Evolutionary conservation across 2,113 vertebrate species (phyloP).

Genomic region (Tychaedon coryphoeus): DNA sequence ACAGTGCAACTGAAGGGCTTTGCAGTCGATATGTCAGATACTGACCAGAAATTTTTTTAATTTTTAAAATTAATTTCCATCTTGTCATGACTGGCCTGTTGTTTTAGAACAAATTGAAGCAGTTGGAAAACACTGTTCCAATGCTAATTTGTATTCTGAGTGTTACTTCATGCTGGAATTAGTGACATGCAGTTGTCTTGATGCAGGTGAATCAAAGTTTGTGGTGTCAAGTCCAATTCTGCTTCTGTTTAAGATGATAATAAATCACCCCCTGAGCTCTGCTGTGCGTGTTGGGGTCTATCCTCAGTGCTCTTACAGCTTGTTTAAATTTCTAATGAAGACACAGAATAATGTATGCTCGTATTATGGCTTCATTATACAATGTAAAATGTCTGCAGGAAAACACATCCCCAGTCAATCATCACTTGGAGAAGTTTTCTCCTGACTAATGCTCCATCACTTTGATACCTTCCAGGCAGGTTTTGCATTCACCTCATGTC

Average conservation of each 20-base stretch:
- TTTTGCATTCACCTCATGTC: conserved; percentile 42
- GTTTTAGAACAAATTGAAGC: neutral
- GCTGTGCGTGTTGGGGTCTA: neutral
- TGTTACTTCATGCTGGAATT: neutral
- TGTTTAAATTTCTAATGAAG: conserved; percentile 45
- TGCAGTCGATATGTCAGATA: neutral
- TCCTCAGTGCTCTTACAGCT: neutral
- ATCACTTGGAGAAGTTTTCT: conserved; percentile 5
- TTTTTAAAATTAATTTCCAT: neutral
- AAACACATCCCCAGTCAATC: conserved; percentile 20
- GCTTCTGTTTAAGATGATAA: neutral
- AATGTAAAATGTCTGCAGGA: neutral
- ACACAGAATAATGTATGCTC: neutral
- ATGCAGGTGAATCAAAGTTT: conserved; percentile 45
- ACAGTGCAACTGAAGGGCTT: neutral
- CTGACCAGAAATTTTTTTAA: neutral
- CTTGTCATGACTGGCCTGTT: neutral
- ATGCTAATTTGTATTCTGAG: conserved; percentile 4
- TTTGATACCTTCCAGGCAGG: neutral
- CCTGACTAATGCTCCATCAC: neutral
- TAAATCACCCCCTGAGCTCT: conserved; percentile 28
- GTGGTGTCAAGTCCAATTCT: conserved; percentile 5
- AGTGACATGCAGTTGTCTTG: neutral
- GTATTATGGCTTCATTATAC: conserved; percentile 23
- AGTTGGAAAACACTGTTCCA: conserved; percentile 18